A percentile compares a stretch with the other conserved stretches of the same genome.
These are phyloP conservation scores for Lepidurus packardi DNA, from an alignment of 1,140 invertebrate genomes.

Conservation along the genomic window DNA sequence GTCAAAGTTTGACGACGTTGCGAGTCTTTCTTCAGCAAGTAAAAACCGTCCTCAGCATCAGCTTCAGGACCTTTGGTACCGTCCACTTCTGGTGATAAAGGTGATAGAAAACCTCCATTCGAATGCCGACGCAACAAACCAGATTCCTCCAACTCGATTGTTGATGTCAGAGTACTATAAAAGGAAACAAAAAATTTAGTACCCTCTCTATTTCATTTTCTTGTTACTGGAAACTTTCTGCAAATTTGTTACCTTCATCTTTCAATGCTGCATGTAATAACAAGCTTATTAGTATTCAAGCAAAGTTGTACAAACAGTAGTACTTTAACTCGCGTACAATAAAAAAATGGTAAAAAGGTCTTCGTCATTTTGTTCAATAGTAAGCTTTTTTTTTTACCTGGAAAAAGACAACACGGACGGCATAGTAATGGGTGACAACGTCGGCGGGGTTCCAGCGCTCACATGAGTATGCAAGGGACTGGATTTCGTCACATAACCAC, in stretches of 20 bases:
- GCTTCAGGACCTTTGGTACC: slow-evolving; percentile 34
- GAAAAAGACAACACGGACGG: slow-evolving; percentile 62
- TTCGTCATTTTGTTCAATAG: too few species aligned
- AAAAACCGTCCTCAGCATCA: slow-evolving; percentile 81
- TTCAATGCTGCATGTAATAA: neutral
- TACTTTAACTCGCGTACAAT: neutral
- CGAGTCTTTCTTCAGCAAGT: slow-evolving; percentile 93
- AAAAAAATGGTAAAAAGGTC: neutral
- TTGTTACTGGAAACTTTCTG: neutral
- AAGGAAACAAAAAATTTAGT: slow-evolving; percentile 24
- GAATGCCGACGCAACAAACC: slow-evolving; percentile 64
- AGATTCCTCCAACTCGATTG: slow-evolving; percentile 45
- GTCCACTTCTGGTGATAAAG: slow-evolving; percentile 43
- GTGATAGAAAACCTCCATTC: slow-evolving; percentile 68
- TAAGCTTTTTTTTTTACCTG: slow-evolving; percentile 53
- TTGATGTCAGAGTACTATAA: slow-evolving; percentile 36
- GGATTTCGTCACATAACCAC: slow-evolving; percentile 44
- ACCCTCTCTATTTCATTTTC: neutral
- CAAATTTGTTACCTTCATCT: neutral
- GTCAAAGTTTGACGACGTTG: slow-evolving; percentile 86
- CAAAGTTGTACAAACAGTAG: neutral
- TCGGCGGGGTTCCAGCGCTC: slow-evolving; percentile 52
- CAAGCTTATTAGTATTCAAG: neutral
- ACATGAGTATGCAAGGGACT: slow-evolving; percentile 45
- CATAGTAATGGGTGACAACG: slow-evolving; percentile 66